A percentile compares a stretch with the other conserved stretches of the same genome.
These are phyloP conservation scores for Drosophila eugracilis DNA, from an alignment of 1,140 invertebrate species.

Conservation along the genomic window DNA sequence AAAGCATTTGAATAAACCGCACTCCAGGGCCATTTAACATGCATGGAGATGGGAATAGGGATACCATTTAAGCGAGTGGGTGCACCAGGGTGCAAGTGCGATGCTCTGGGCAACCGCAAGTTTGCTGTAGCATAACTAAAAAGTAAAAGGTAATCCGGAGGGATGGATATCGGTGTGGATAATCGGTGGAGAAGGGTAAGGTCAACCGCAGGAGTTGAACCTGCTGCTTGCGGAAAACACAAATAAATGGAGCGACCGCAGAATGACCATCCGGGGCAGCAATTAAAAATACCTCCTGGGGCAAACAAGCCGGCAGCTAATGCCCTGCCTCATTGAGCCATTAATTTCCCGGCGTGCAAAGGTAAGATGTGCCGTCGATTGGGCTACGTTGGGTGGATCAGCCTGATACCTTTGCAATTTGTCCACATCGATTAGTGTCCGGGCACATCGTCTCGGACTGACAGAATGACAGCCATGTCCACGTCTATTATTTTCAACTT, in stretches of 20 bases:
- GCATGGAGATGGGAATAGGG: background rate
- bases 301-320: conserved; percentile 41
- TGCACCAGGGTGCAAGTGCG: background rate
- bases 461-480: conserved; percentile 76
- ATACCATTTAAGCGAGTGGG: background rate
- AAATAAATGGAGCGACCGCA: conserved; percentile 66
- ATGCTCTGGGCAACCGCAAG: conserved; percentile 40
- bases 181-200: conserved; percentile 18
- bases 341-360: conserved; percentile 60
- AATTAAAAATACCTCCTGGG: conserved; percentile 70
- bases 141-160: conserved; percentile 7
- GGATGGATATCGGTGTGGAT: conserved; percentile 1
- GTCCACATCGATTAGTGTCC: conserved; percentile 77
- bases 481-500: conserved; percentile 82
- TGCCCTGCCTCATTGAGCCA: conserved; percentile 67
- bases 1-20: conserved; percentile 39
- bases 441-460: conserved; percentile 57
- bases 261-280: conserved; percentile 54
- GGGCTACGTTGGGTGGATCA: background rate
- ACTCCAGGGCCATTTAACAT: conserved; percentile 20
- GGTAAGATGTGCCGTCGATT: conserved; percentile 45
- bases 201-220: conserved; percentile 37
- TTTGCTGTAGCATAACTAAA: conserved; percentile 31
- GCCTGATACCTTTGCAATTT: conserved; percentile 56
- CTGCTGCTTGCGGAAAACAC: conserved; percentile 38